Percentiles rank a stretch among this genome's conserved stretches.
Evolutionary conservation across 2,888 invertebrate genomes (phyloP).

Genomic region (Drosophila macrospina): DNA sequence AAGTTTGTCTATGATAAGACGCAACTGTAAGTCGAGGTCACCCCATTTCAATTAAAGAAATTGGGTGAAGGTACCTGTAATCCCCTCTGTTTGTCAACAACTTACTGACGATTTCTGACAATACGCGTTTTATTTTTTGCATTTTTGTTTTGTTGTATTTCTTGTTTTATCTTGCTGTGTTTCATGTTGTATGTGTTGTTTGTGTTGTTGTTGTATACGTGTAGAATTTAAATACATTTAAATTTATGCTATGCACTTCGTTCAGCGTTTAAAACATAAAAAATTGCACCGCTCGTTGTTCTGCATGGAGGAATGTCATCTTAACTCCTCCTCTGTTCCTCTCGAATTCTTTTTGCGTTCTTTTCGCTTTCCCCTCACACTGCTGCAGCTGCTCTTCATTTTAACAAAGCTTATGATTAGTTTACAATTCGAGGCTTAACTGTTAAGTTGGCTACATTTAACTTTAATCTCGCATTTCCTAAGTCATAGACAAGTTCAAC

Average conservation of each 20-base stretch:
- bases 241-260: slow-evolving; percentile 80
- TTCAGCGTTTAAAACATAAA: slow-evolving; percentile 77
- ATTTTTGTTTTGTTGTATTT: slow-evolving; percentile 22
- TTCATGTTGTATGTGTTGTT: slow-evolving; percentile 49
- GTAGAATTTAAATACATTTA: slow-evolving; percentile 79
- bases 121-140: slow-evolving; percentile 47
- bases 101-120: slow-evolving; percentile 52
- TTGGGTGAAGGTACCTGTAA: neutral
- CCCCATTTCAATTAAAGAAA: neutral
- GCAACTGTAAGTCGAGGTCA: neutral
- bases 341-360: neutral
- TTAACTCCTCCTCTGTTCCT: neutral
- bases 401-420: slow-evolving; percentile 73
- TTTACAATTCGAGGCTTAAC: slow-evolving; percentile 75
- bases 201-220: slow-evolving; percentile 56
- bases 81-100: neutral
- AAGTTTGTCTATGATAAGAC: neutral
- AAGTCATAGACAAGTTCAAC: slow-evolving; percentile 83
- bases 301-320: slow-evolving; percentile 19
- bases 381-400: slow-evolving; percentile 20
- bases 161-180: slow-evolving; percentile 36
- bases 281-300: slow-evolving; percentile 84
- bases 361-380: neutral
- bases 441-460: slow-evolving; percentile 78
- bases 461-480: slow-evolving; percentile 79